Conservation (phyloP, 1,140 invertebrate species). For the Nasonia giraulti region DNA sequence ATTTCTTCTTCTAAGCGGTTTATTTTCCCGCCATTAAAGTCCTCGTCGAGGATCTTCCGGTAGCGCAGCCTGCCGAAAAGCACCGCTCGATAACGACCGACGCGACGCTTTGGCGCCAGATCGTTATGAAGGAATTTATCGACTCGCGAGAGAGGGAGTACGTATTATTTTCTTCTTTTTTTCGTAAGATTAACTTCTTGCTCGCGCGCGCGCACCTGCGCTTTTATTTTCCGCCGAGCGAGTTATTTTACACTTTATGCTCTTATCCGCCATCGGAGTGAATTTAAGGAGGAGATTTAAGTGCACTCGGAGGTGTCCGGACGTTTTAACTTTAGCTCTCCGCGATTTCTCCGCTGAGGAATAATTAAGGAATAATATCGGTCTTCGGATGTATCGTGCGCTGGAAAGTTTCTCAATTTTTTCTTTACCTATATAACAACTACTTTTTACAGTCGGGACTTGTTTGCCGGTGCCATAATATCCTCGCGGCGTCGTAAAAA, state of each 20-base stretch:
- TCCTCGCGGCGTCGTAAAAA: not conserved
- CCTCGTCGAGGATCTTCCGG: not conserved
- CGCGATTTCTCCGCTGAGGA: not conserved
- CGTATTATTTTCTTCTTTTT: conserved; percentile 19
- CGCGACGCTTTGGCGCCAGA: not conserved
- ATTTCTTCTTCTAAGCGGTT: conserved; percentile 15
- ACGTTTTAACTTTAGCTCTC: not conserved
- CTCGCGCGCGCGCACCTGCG: not conserved
- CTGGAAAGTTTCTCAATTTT: not conserved
- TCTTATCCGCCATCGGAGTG: conserved; percentile 14
- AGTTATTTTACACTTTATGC: conserved; percentile 37
- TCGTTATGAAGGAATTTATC: conserved; percentile 46
- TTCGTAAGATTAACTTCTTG: conserved; percentile 46
- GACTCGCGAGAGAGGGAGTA: not conserved
- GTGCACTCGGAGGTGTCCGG: not conserved
- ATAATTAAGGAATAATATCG: not conserved
- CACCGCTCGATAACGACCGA: conserved; percentile 41
- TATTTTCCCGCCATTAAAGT: conserved; percentile 42
- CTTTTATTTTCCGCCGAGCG: not conserved
- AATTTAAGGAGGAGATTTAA: conserved; percentile 28
- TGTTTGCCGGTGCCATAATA: not conserved
- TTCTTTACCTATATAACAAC: too few species aligned
- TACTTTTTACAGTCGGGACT: not conserved
- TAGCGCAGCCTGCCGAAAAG: conserved; percentile 29
- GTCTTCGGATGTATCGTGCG: too few species aligned